Base-by-base conservation (phyloP, 2,797 vertebrate genomes). In the Parambassis ranga region DNA sequence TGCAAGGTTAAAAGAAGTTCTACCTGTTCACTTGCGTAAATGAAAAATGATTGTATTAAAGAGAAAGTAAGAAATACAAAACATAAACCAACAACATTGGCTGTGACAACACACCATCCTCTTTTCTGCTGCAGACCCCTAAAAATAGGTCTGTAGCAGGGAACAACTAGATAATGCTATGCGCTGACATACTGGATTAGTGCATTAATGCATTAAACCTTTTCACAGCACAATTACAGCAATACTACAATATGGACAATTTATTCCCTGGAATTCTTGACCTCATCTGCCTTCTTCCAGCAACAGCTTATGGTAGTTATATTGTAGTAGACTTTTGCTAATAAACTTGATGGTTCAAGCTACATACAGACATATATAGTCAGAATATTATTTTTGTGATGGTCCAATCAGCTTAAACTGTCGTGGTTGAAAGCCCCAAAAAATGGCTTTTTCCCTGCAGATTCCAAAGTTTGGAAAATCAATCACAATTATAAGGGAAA, bases 1-100 rank as follows among this genome's bases (percentile, higher is more conserved):
- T 70, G 20, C 65, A 18, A 64, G 52, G 63, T 79, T 80, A 86
- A 80, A 68, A 81, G 49, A 61, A 57, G 24, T 57, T 75, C 36
- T 33, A 26, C 42, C 3, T 63, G 39, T 51, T 66, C 9, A 42
- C 24, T 38, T 0, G 4, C 41, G 46, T 65, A 32, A 64, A 62
- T 50, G 37, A 65, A 16, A 66, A 71, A 58, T 48, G 26, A 44
- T 47, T 37, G 58, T 4, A 43, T 1, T 39, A 24, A 30, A 30
- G 16, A 20, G 6, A 24, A 0, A 7, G 27, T 31, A 1, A 37
- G 2, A 51, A 23, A 39, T 16, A 47, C 10, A 22, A 35, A 49
- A 46, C 23, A 51, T 10, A 70, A 48, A 32, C 14, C 7, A 23
- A 43, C 53, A 31, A n/a, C 42, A 49, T 38, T 44, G 50, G 39